Base-by-base conservation (phyloP, 2,113 vertebrate species). In the Brienomyrus brachyistius region DNA sequence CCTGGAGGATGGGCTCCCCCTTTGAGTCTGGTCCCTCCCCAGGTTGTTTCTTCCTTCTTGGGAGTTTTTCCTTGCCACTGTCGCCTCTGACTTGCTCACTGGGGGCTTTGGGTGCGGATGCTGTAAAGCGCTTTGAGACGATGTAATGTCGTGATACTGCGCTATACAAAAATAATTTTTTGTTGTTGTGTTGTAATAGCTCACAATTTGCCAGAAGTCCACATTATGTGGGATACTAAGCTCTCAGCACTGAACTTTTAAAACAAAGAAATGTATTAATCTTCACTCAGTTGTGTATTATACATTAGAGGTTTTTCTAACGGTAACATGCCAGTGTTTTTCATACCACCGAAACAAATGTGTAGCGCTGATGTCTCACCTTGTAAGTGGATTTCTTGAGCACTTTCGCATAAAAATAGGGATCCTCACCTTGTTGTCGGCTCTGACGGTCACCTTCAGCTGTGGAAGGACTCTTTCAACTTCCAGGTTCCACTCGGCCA, bases 401-500 rank as follows among this genome's bases (percentile, higher is more conserved):
- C 50, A 59, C 4, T 43, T 31, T n/a, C 54, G 15, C 19, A 56
- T 21, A 89, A 89, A 35, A 27, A 45, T 3, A n/a, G 11, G 10
- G 27, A 17, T 31, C 8, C 56, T 62, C 91, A 99, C 98, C 97
- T 99, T 99, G 94, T 98, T 97, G 94, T 99, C 98, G 2, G 97
- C 97, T 91, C 96, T 96, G 91, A 99, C 94, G 70, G 96, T 97
- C 93, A 99, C 97, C 94, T 98, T 99, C 59, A 99, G 96, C 62
- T 99, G 97, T 0, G 98, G 97, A 93, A 99, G 96, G 89, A 99
- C 98, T 88, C 97, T 93, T 94, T 99, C 98, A 88, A 99, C 97
- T 94, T 99, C 98, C 91, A 99, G 95, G 93, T 96, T 97, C 98
- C 98, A 99, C 92, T 98, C 97, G 0, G 96, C 96, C 15, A 94